Conservation (phyloP, 2,888 invertebrate genomes). For the Serripes groenlandicus region DNA sequence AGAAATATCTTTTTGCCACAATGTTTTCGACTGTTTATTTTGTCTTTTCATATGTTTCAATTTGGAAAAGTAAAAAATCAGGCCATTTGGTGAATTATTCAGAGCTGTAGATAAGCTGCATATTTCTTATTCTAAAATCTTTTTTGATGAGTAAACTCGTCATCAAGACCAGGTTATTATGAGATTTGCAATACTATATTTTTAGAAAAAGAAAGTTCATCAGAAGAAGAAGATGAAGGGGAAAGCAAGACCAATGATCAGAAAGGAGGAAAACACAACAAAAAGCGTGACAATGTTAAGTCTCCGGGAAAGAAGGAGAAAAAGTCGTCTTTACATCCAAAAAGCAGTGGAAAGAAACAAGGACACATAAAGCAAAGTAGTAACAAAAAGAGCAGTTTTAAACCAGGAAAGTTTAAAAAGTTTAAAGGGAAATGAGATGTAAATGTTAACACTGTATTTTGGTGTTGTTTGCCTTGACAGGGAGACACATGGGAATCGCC, state of each 20-base stretch:
- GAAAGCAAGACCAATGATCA: not conserved
- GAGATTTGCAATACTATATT: too few relatives aligned
- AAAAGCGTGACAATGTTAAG: not conserved
- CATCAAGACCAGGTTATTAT: too few relatives aligned
- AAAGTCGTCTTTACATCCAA: not conserved
- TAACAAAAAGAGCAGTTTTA: slow-evolving; percentile 20
- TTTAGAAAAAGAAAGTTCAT: not conserved
- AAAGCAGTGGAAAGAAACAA: slow-evolving; percentile 18
- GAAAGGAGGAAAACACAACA: not conserved
- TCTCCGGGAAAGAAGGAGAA: not conserved
- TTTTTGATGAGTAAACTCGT: too few relatives aligned
- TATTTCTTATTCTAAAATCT: too few relatives aligned
- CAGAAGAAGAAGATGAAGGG: not conserved
- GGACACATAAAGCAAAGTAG: not conserved
- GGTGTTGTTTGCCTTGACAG: too few relatives aligned
- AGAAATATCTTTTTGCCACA: too few relatives aligned
- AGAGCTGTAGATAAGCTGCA: not conserved
- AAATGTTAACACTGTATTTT: too few relatives aligned
- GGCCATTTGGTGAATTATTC: too few relatives aligned
- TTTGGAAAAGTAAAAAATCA: too few relatives aligned
- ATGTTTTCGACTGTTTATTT: not conserved
- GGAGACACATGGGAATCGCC: too few relatives aligned
- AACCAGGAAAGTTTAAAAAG: slow-evolving; percentile 58
- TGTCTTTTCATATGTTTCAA: not conserved
- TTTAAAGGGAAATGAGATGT: slow-evolving; percentile 43